phyloP scores from a whole-genome alignment of 2,888 invertebrate genomes.

The Phaonia tiefii region DNA sequence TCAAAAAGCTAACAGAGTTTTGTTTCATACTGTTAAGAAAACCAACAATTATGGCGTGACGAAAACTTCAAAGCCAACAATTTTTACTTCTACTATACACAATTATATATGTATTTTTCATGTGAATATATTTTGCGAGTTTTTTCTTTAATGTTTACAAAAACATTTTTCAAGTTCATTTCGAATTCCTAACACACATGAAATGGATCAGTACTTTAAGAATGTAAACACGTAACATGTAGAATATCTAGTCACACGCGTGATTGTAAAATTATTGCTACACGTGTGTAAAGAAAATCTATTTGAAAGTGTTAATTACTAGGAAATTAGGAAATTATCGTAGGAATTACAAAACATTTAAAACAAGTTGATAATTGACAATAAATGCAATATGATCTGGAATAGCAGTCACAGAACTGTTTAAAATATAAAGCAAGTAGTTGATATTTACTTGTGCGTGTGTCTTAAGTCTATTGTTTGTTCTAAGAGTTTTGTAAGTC shows the following conservation, averaged over 20 bases:
- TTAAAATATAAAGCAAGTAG: too few species aligned
- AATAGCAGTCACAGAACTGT: too few species aligned
- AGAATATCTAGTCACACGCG: neutral
- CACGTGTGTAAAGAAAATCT: neutral
- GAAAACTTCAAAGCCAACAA: too few species aligned
- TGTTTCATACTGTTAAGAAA: neutral
- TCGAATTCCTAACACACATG: conserved; percentile 19
- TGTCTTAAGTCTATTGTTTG: conserved; percentile 3
- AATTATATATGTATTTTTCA: neutral
- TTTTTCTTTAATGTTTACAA: neutral
- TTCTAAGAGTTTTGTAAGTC: too few species aligned
- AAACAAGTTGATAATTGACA: neutral
- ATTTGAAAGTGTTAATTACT: conserved; percentile 14
- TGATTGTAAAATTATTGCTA: neutral
- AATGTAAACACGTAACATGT: neutral
- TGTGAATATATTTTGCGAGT: conserved; percentile 25
- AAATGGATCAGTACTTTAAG: conserved; percentile 39
- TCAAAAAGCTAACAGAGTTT: too few species aligned
- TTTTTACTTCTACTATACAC: too few species aligned
- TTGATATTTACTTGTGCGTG: neutral
- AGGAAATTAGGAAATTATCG: too few species aligned
- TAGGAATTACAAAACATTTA: too few species aligned
- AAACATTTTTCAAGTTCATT: conserved; percentile 42
- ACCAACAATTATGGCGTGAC: conserved; percentile 35
- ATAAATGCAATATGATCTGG: neutral